Base-by-base conservation (phyloP, 2,888 invertebrate species). In the Lysandra bellargus region DNA sequence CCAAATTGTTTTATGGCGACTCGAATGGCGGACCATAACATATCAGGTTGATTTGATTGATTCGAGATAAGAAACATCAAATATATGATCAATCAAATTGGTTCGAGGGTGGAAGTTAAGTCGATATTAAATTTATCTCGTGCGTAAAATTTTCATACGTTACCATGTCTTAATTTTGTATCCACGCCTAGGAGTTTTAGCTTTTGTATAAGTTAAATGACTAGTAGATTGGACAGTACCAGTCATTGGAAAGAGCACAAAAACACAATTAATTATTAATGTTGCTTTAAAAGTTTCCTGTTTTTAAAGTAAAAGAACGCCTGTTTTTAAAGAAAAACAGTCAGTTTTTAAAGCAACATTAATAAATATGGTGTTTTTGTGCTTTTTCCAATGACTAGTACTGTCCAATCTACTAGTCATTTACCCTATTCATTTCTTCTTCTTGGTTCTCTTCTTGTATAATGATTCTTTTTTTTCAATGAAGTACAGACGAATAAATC, bases 21-120 rank as follows among this genome's bases (percentile, higher is more conserved):
- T 30, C 53, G 12, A 76, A 57, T 33, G 76, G 49, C 6, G 53
- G 57, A 33, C 76, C 76, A 76, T 76, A 57, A 75, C 53, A 76
- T 53, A 30, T 69, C 33, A 44, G 44, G 76, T 33, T 76, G 76
- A 76, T 76, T 76, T 57, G 76, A 76, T 76, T 76, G 76, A 76
- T 76, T 76, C 76, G 17, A 76, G 76, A 76, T 76, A 76, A 57
- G 76, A 5, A 76, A 33, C 76, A 76, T 76, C 5, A 53, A 57
- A 57, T 76, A 76, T 76, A 76, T 33, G 76, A 76, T 17, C 33
- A 14, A 76, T 76, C 76, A 57, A 53, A 12, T 14, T 14, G 76
- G 14, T 76, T 14, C 53, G 44, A 57, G 30, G 30, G 76, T 23
- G 4, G 57, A 49, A 53, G 53, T 33, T 17, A 33, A 57, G 12